Conservation (phyloP, 2,113 vertebrate genomes). For the Passer montanus region DNA sequence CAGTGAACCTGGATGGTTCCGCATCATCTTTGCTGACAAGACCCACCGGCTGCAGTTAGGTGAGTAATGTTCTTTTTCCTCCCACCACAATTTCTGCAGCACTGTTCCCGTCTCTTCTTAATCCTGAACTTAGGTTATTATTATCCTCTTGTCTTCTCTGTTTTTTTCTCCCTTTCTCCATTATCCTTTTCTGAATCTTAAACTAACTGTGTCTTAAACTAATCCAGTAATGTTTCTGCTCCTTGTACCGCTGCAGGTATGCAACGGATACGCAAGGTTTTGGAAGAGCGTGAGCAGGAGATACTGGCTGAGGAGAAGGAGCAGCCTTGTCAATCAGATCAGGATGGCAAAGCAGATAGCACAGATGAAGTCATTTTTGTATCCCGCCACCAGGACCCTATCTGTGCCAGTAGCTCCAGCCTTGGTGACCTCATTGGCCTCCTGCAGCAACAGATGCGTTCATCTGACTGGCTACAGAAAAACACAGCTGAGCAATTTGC, state of each 20-base stretch:
- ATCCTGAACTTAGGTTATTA: not conserved
- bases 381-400: slow-evolving; percentile 64
- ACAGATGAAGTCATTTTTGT: slow-evolving; percentile 74
- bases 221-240: not conserved
- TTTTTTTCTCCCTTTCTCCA: not conserved
- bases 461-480: slow-evolving; percentile 84
- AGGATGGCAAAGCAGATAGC: slow-evolving; percentile 64
- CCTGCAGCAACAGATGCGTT: slow-evolving; percentile 80
- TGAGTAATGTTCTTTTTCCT: slow-evolving; percentile 47
- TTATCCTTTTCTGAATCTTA: not conserved
- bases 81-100: not conserved
- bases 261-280: slow-evolving; percentile 82
- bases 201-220: not conserved
- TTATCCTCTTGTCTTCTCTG: not conserved
- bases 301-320: slow-evolving; percentile 63
- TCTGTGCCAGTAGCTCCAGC: slow-evolving; percentile 47
- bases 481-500: slow-evolving; percentile 81
- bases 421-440: slow-evolving; percentile 80
- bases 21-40: slow-evolving; percentile 88
- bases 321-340: slow-evolving; percentile 38
- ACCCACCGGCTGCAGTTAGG: slow-evolving; percentile 83
- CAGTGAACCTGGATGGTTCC: slow-evolving; percentile 92
- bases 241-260: slow-evolving; percentile 77
- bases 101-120: not conserved
- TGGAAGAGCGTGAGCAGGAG: slow-evolving; percentile 74